Percentiles rank a stretch among this genome's conserved stretches.
These are phyloP conservation scores for Pteropus rufus DNA, from an alignment of 2,797 vertebrate genomes.

Conservation along the genomic window DNA sequence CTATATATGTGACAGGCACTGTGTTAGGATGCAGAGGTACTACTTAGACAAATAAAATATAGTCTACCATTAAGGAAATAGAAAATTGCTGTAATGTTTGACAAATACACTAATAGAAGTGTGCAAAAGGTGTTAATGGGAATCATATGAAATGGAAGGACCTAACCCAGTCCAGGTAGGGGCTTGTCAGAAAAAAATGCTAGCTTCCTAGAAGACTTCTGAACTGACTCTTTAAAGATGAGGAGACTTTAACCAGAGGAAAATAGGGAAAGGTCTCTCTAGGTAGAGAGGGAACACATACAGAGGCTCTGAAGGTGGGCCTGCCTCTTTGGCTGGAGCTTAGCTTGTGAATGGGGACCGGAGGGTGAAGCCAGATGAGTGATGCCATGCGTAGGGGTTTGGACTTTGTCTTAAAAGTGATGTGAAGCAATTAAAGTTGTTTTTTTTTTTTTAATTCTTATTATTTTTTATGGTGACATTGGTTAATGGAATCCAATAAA, in stretches of 20 bases:
- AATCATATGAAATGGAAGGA: background rate
- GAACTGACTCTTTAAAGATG: background rate
- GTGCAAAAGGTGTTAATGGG: background rate
- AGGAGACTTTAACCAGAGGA: constrained; percentile 6
- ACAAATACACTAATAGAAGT: background rate
- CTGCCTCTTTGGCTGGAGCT: background rate
- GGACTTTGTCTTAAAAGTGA: constrained; percentile 18
- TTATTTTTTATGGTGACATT: too few species aligned
- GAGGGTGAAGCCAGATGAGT: background rate
- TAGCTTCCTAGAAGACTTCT: background rate
- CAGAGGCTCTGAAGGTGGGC: background rate
- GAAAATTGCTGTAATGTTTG: background rate
- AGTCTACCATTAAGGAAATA: background rate
- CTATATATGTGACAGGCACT: background rate
- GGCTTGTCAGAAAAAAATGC: background rate
- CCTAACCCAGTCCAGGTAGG: background rate
- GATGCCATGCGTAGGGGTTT: background rate
- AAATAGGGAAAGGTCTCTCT: background rate
- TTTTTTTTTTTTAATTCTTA: too few species aligned
- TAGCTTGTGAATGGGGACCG: background rate
- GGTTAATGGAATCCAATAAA: too few species aligned
- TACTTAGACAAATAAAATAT: background rate
- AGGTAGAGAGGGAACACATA: background rate
- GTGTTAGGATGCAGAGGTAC: background rate
- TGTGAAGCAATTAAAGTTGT: background rate